Evolutionary conservation across 2,888 invertebrate genomes (phyloP), one percentile per base, ranked within the genome.

Genomic region (Lymantria dispar): DNA sequence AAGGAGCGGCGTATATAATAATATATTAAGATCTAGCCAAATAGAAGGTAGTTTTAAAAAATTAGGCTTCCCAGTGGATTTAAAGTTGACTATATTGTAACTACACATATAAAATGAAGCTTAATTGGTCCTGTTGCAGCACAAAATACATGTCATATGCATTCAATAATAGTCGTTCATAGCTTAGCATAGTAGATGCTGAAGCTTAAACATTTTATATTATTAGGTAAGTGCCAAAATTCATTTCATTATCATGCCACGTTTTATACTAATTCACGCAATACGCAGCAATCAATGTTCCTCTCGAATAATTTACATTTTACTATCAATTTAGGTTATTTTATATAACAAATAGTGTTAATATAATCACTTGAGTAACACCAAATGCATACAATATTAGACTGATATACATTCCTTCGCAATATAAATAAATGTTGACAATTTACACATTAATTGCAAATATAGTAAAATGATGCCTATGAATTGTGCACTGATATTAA

Each of bases 341-440:
- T 54, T 61, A 22, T 55, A 62, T 63, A 22, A 44, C 55, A 48
- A 47, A 58, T 69, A 69, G 56, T 68, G 54, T 61, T 68, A 56
- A 60, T 67, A 54, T 64, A 61, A n/a, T 65, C 64, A 66, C 56
- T n/a, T 60, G 55, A 65, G 66, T 59, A 65, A 68, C 56, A 74
- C 64, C 65, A 74, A 70, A 72, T 67, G 69, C 70, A 71, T 69
- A 70, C 64, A 60, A 70, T 59, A 66, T 76, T 80, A 80, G 80
- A 80, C 80, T 80, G 80, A 80, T 70, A 65, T 71, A 80, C 80
- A 80, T 80, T 80, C 79, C 80, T 74, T 70, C 60, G 53, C 63
- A 64, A 54, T 68, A 70, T 60, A 60, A 45, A 40, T 40, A 12
- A n/a, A 38, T 38, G 11, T n/a, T 33, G 33, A 33, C 33, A 33